Conservation (phyloP, 2,113 vertebrate species). For the Paralichthys olivaceus region DNA sequence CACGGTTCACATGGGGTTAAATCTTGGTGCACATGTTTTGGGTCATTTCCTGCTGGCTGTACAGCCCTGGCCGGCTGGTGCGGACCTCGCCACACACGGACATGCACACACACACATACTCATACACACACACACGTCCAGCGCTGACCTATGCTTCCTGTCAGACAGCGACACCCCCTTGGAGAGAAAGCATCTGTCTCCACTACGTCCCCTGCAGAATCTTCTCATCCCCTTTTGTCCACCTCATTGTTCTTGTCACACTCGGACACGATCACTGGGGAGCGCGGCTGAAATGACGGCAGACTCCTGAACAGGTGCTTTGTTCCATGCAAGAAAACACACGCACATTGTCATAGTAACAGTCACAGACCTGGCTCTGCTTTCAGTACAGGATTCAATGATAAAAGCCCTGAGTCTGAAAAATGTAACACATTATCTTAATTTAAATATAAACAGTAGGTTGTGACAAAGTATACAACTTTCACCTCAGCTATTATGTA, state of each 20-base stretch:
- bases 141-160: constrained; percentile 79
- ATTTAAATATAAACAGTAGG: neutral
- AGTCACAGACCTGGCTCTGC: neutral
- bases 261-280: constrained; percentile 46
- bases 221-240: constrained; percentile 32
- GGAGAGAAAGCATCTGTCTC: constrained; percentile 66
- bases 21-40: constrained; percentile 70
- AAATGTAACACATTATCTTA: neutral
- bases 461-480: neutral
- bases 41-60: constrained; percentile 80
- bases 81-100: constrained; percentile 64
- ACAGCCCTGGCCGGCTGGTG: constrained; percentile 77
- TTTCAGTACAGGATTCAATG: neutral
- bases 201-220: constrained; percentile 62
- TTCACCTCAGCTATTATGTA: too few relatives aligned
- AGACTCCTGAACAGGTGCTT: constrained; percentile 54
- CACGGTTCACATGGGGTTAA: constrained; percentile 66
- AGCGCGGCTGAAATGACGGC: constrained; percentile 6
- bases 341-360: neutral
- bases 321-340: constrained; percentile 1
- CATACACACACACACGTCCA: constrained; percentile 69
- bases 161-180: constrained; percentile 81
- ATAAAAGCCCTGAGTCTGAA: neutral
- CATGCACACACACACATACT: constrained; percentile 61
- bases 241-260: constrained; percentile 70